A percentile compares a stretch with the other conserved stretches of the same genome.
Conservation (phyloP, 2,113 vertebrate species). For the Salvelinus fontinalis region DNA sequence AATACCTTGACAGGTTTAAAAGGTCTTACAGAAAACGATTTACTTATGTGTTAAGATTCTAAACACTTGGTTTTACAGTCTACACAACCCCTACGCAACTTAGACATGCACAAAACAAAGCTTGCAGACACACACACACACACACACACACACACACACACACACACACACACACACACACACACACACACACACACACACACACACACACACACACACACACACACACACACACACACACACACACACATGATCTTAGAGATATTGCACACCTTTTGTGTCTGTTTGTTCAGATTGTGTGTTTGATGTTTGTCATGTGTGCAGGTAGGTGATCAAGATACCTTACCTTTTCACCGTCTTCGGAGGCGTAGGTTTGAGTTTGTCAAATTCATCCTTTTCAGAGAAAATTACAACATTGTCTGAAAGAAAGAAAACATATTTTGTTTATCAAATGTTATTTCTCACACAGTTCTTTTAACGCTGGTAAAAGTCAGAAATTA, state of each 20-base stretch:
- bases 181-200: too few species aligned
- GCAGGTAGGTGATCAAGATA: not conserved
- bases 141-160: too few species aligned
- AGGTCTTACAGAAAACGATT: too few species aligned
- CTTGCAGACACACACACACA: too few species aligned
- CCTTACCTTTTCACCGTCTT: constrained; percentile 91
- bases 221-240: constrained; percentile 1
- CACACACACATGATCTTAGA: not conserved
- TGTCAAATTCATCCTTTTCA: constrained; percentile 96
- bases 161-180: too few species aligned
- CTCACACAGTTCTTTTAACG: too few species aligned
- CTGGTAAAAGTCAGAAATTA: too few species aligned
- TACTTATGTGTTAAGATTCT: too few species aligned
- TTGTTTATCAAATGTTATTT: too few species aligned
- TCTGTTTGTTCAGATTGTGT: not conserved
- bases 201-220: not conserved
- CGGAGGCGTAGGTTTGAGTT: constrained; percentile 85
- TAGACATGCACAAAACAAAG: not conserved
- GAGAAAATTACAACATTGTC: constrained; percentile 92
- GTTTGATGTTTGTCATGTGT: not conserved
- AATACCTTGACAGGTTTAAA: too few species aligned
- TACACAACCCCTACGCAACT: not conserved
- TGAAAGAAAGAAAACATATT: constrained; percentile 51
- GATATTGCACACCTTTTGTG: not conserved
- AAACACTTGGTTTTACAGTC: too few species aligned